These are phyloP conservation scores for Myrmophylax atrothorax DNA, from an alignment of 2,113 vertebrate genomes.

Conservation along the genomic window DNA sequence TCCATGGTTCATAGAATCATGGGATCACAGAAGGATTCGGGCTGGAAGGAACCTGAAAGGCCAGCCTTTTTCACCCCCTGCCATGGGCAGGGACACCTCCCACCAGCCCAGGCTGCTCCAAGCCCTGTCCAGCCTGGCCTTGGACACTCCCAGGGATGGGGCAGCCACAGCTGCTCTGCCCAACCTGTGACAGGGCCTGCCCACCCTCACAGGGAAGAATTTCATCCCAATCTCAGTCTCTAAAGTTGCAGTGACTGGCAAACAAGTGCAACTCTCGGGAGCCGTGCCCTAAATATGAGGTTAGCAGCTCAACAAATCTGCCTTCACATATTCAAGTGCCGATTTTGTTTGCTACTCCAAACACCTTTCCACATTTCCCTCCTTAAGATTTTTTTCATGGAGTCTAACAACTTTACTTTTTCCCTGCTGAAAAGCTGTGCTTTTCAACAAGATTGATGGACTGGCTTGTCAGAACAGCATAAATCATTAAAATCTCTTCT, in stretches of 20 bases:
- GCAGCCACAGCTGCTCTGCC: not conserved
- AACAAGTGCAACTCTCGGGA: not conserved
- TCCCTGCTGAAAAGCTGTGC: not conserved
- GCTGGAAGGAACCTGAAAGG: fast-evolving
- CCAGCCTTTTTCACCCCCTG: fast-evolving
- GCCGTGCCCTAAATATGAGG: not conserved
- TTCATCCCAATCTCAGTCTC: not conserved
- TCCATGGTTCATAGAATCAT: not conserved
- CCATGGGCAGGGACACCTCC: not conserved
- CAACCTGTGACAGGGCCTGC: not conserved
- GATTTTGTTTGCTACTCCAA: not conserved
- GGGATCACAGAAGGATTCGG: not conserved
- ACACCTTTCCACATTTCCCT: not conserved
- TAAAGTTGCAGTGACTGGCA: not conserved
- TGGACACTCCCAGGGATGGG: not conserved
- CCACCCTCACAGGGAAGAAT: not conserved
- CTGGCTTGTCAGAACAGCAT: not conserved
- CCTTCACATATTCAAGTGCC: not conserved
- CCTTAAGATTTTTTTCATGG: not conserved
- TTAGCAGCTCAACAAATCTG: not conserved
- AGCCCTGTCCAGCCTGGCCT: not conserved
- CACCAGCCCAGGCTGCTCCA: not conserved
- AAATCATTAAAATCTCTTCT: conserved; percentile 32
- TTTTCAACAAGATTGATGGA: not conserved
- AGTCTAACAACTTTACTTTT: not conserved